Evolutionary conservation across 2,888 invertebrate genomes (phyloP).

Genomic region (Gibbula magus): DNA sequence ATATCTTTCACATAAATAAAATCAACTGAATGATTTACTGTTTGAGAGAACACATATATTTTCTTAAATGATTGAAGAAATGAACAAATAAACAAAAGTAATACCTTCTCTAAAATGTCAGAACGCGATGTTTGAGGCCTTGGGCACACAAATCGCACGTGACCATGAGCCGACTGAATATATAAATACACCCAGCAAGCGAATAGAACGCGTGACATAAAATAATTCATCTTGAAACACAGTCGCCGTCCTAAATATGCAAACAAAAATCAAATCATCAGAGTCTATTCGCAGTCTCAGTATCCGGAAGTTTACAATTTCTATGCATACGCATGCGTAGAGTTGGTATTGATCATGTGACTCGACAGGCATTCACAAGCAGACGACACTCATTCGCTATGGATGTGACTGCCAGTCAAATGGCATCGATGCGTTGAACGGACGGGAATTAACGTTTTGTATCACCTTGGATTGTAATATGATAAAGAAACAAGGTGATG

Average conservation of each 20-base stretch:
- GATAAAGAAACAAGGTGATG: too few species aligned
- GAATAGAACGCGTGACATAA: not conserved
- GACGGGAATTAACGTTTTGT: too few species aligned
- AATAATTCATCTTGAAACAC: not conserved
- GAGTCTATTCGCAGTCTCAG: not conserved
- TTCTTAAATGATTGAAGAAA: not conserved
- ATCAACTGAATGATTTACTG: too few species aligned
- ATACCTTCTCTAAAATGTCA: slow-evolving; percentile 21
- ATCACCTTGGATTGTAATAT: too few species aligned
- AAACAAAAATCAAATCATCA: slow-evolving; percentile 1
- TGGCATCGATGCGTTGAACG: not conserved
- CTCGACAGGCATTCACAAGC: not conserved
- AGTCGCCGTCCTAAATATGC: not conserved
- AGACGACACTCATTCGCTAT: slow-evolving; percentile 1
- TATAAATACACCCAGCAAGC: not conserved
- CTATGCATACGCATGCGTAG: not conserved
- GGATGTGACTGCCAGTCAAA: not conserved
- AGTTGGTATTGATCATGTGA: not conserved
- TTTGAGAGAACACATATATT: too few species aligned
- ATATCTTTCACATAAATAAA: too few species aligned
- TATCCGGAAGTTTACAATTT: not conserved
- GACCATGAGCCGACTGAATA: not conserved
- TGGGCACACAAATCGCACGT: slow-evolving; percentile 27
- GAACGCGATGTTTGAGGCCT: slow-evolving; percentile 21
- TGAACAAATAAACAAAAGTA: not conserved